These are phyloP conservation scores for Ciconia stormi DNA, from an alignment of 2,113 vertebrate species.

Conservation along the genomic window DNA sequence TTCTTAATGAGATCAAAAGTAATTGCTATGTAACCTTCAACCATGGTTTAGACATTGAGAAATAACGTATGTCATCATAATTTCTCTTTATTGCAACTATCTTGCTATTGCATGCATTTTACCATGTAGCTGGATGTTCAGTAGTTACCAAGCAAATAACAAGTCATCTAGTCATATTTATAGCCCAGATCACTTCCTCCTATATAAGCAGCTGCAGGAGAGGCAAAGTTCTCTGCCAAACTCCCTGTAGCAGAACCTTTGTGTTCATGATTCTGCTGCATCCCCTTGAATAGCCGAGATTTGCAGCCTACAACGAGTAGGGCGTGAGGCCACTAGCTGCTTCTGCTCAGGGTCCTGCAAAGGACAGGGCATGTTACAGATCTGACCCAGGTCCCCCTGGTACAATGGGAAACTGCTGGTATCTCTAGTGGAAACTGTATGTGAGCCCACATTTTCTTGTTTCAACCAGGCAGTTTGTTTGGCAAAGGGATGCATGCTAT, in stretches of 20 bases:
- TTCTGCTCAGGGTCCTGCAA: background rate
- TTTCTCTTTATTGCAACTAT: slow-evolving; percentile 41
- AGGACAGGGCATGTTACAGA: background rate
- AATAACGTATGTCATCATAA: slow-evolving; percentile 57
- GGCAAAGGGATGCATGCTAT: background rate
- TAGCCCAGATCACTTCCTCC: background rate
- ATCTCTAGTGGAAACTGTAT: background rate
- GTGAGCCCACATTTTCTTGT: background rate
- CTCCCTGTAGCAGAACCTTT: background rate
- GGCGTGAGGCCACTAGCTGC: background rate
- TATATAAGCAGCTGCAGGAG: background rate
- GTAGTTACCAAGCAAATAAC: slow-evolving; percentile 21
- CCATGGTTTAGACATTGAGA: slow-evolving; percentile 57
- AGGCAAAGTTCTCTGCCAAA: background rate
- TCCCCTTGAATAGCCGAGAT: background rate
- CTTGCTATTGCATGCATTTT: slow-evolving; percentile 20
- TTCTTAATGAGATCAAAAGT: slow-evolving; percentile 67
- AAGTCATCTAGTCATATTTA: background rate
- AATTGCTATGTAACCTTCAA: slow-evolving; percentile 68
- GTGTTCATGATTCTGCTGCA: background rate
- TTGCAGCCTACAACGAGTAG: background rate
- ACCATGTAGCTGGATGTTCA: background rate
- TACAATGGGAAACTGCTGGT: background rate
- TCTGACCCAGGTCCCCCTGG: background rate
- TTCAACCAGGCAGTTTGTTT: background rate